Base-by-base conservation (phyloP, 64 coral and sea anemone species). In the Cladopsammia gracilis region DNA sequence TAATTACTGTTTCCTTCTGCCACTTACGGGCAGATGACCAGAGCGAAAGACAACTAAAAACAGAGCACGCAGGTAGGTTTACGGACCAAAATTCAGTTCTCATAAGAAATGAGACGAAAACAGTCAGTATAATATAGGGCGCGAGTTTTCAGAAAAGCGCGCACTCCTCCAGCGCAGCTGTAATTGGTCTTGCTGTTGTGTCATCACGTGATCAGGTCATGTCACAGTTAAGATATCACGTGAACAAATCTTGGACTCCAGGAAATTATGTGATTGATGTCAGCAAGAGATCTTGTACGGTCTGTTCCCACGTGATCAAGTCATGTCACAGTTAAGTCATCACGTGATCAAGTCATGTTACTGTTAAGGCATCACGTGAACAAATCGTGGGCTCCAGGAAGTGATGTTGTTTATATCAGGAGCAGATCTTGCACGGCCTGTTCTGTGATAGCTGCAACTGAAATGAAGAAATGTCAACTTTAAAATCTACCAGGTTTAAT, bases 391-490 rank as follows among this genome's bases (percentile, higher is more conserved):
- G 50, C 62, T 92, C 94, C 94, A 96, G 66, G 72, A 61, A 7
- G 68, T 88, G 19, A 96, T 83, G 47, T 88, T 85, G 22, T 96
- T 96, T 44, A 96, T 92, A 47, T 96, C 90, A 15, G 94, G 94
- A 24, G 90, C 94, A 26, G 94, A 96, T 24, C 69, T 86, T 66
- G 94, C 89, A 34, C 94, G 69, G 22, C 89, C 94, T 20, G 83
- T 92, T 52, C 90, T 58, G 18, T 79, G 20, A 56, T 56, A 77
- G 8, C 75, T 77, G 10, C 49, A 77, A 56, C 20, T 19, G 3
- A 77, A 77, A 56, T 19, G 11, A 3, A 4, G 11, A 25, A 4
- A 56, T 53, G n/a, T 11, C 18, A 64, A 10, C 12, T 56, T 56
- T 56, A 56, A 56, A 56, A 56, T 10, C 12, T 56, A 12, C 12